phyloP scores from a whole-genome alignment of 1,140 invertebrate genomes.

The Harlomillsia oculata region DNA sequence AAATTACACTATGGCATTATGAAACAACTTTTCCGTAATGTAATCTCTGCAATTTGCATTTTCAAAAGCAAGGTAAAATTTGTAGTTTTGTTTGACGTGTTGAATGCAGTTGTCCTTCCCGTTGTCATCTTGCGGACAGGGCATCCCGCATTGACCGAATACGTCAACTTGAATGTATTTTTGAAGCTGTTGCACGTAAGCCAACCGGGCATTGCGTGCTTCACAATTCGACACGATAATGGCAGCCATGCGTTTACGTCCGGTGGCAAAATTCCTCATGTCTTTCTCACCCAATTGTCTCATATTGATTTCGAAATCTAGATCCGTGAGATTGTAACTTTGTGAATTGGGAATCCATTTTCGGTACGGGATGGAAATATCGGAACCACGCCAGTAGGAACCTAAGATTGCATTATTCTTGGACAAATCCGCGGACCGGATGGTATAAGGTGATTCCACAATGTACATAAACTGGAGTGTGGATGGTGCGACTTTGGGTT shows the following conservation, averaged over 20 bases:
- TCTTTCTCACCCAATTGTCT: constrained; percentile 52
- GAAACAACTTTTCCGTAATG: constrained; percentile 92
- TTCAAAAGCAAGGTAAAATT: constrained; percentile 19
- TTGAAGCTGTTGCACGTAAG: constrained; percentile 47
- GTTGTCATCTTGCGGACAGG: too few relatives aligned
- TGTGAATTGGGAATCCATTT: constrained; percentile 59
- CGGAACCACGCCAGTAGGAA: constrained; percentile 55
- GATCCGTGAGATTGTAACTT: constrained; percentile 23
- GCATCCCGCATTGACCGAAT: constrained; percentile 54
- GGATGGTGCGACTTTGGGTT: neutral
- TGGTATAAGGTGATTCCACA: constrained; percentile 12
- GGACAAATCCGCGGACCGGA: neutral
- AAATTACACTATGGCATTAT: constrained; percentile 65
- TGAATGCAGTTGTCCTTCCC: neutral
- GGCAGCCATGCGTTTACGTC: constrained; percentile 42
- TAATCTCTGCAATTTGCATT: constrained; percentile 57
- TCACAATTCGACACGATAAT: constrained; percentile 54
- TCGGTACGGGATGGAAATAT: constrained; percentile 89
- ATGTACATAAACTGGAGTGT: constrained; percentile 7
- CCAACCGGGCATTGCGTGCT: constrained; percentile 45
- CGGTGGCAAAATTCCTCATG: constrained; percentile 22
- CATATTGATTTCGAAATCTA: constrained; percentile 16
- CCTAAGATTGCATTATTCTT: neutral
- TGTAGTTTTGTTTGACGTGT: neutral
- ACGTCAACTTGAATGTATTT: constrained; percentile 52